These are phyloP conservation scores for Eupithecia subumbrata DNA, from an alignment of 2,888 invertebrate genomes.

Conservation along the genomic window DNA sequence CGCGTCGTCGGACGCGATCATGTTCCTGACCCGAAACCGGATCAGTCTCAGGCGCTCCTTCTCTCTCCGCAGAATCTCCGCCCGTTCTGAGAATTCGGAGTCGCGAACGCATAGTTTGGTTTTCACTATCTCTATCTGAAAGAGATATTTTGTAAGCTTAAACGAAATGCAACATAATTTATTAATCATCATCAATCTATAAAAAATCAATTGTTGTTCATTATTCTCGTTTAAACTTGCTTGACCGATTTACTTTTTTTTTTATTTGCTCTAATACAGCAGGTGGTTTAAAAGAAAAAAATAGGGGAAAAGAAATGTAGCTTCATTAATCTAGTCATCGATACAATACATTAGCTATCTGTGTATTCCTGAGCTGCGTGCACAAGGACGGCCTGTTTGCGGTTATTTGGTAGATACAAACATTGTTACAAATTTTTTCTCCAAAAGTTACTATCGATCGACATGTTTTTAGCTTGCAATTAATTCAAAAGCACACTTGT, in stretches of 20 bases:
- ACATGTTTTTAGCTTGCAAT: not conserved
- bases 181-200: no score
- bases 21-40: slow-evolving; percentile 62
- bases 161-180: no score
- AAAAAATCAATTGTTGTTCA: no score
- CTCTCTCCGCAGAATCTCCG: slow-evolving; percentile 56
- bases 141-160: not conserved
- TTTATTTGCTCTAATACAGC: no score
- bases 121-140: slow-evolving; percentile 70
- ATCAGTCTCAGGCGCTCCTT: slow-evolving; percentile 59
- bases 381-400: no score
- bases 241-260: no score
- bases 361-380: no score
- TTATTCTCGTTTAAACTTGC: no score
- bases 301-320: no score
- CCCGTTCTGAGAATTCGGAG: slow-evolving; percentile 63
- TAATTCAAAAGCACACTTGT: not conserved
- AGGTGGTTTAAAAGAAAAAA: no score
- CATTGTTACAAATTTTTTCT: not conserved
- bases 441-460: slow-evolving; percentile 9
- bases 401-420: not conserved
- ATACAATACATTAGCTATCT: no score
- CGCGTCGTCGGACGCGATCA: slow-evolving; percentile 61
- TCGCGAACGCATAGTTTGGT: slow-evolving; percentile 69
- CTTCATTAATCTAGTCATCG: no score